Evolutionary conservation across 2,113 vertebrate species (phyloP), one percentile per base, ranked within the genome.

Genomic region (Phylloscopus whistleri): DNA sequence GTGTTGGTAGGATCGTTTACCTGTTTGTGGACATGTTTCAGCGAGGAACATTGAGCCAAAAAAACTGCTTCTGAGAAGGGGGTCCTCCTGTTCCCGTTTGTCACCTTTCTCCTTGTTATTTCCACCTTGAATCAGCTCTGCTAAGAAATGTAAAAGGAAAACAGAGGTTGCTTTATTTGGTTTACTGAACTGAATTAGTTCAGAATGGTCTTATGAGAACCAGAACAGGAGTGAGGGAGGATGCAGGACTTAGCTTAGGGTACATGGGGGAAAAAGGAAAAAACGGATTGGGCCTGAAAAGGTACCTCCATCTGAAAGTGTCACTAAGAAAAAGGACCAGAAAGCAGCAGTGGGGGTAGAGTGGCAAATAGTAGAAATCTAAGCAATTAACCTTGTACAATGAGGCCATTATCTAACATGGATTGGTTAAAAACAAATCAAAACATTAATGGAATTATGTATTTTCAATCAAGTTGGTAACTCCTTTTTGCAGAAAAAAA

Each of bases 291-390:
- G 74, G 11, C 1, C 4, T 41, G 37, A 62, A 73, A 76, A 49
- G 3, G 4, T n/a, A 23, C 4, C 8, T 76, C 11, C 51, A 62
- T 19, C 24, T 62, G 46, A 51, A 89, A 91, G 5, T 8, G 4
- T 81, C 22, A n/a, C 30, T 39, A 21, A 86, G 67, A 79, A 55
- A 78, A 88, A 52, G 8, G 23, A 43, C 16, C 13, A 15, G 30
- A 51, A 51, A 49, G 7, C 20, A 35, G 5, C 0, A 0, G 16
- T 75, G 9, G 5, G 2, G 2, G 3, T 64, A 6, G 7, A 16
- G 4, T 70, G 9, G 28, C 19, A 94, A 37, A 43, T 5, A 66
- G 11, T 51, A 74, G 5, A 76, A 76, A 87, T 39, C 9, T 69
- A 70, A 70, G 17, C 11, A 55, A 73, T 64, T 84, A 52, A 60